Percentiles rank a stretch among this genome's conserved stretches.
Conservation (phyloP, 2,113 vertebrate genomes). For the Propithecus coquereli region DNA sequence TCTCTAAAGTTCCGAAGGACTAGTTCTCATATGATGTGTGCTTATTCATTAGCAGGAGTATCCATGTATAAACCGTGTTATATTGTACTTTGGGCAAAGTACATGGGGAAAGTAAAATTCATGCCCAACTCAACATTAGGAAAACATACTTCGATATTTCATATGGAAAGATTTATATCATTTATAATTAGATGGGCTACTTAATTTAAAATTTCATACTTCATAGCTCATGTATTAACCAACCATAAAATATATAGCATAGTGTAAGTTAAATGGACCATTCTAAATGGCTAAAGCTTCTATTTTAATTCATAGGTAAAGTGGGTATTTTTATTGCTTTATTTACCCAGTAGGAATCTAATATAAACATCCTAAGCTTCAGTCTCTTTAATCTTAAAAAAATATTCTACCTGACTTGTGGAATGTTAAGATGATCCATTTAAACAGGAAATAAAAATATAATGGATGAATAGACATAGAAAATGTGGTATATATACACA, state of each 20-base stretch:
- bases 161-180: not conserved
- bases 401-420: not conserved
- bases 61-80: not conserved
- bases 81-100: not conserved
- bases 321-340: constrained; percentile 23
- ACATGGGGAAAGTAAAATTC: not conserved
- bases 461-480: not conserved
- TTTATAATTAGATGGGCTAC: not conserved
- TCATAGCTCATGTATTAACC: constrained; percentile 27
- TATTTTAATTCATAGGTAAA: constrained; percentile 2
- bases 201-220: constrained; percentile 43
- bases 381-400: not conserved
- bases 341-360: not conserved
- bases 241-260: not conserved
- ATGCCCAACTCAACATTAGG: not conserved
- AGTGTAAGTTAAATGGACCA: not conserved
- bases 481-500: not conserved
- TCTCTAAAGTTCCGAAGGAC: not conserved
- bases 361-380: not conserved
- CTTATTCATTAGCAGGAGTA: not conserved
- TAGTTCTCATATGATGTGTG: not conserved
- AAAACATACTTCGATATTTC: not conserved
- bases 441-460: not conserved
- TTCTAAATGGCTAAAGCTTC: not conserved
- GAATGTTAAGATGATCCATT: not conserved